These are phyloP conservation scores for Agonopterix heracliana DNA, from an alignment of 2,888 invertebrate genomes.

Conservation along the genomic window DNA sequence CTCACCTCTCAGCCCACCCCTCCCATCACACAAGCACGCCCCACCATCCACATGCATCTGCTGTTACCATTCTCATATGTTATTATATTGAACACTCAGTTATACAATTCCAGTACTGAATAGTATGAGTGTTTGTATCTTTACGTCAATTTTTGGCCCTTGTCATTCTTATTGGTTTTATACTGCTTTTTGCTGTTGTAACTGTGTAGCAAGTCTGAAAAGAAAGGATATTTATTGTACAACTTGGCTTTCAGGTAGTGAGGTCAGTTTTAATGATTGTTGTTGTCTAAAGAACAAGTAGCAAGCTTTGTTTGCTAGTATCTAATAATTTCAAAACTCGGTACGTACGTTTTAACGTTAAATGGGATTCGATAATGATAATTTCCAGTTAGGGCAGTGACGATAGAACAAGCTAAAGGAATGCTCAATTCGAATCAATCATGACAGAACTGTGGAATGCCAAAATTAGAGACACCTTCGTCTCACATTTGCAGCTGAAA, in stretches of 20 bases:
- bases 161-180: conserved; percentile 1
- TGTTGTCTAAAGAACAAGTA: too few relatives aligned
- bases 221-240: too few relatives aligned
- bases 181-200: too few relatives aligned
- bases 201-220: too few relatives aligned
- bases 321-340: too few relatives aligned
- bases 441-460: conserved; percentile 67
- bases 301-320: too few relatives aligned
- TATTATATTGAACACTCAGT: conserved; percentile 30
- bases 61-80: conserved; percentile 24
- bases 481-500: conserved; percentile 26
- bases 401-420: conserved; percentile 24
- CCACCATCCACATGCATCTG: conserved; percentile 44
- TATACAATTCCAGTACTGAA: conserved; percentile 17
- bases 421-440: conserved; percentile 47
- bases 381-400: conserved; percentile 10
- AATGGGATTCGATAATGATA: too few relatives aligned
- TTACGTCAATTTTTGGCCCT: conserved; percentile 1
- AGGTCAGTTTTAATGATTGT: too few relatives aligned
- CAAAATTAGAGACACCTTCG: conserved; percentile 69
- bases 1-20: conserved; percentile 74
- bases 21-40: conserved; percentile 63
- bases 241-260: too few relatives aligned
- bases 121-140: not conserved
- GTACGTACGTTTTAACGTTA: too few relatives aligned